These are phyloP conservation scores for Cuniculus paca DNA, from an alignment of 2,797 vertebrate species.

Conservation along the genomic window DNA sequence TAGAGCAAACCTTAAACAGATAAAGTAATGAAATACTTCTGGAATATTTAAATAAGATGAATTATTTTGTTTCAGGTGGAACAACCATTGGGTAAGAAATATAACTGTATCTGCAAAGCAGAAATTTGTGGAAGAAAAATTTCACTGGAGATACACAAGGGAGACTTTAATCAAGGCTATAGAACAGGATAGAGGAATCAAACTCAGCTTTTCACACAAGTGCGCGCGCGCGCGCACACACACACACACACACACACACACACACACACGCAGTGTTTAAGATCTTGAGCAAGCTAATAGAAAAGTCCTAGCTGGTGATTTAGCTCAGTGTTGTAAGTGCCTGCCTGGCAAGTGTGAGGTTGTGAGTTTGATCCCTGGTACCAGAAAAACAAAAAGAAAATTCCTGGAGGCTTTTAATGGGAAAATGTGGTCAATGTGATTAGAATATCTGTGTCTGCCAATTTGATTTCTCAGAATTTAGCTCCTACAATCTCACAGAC, in stretches of 20 bases:
- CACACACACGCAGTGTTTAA: background rate
- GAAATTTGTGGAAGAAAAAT: background rate
- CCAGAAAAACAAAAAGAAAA: too few species aligned
- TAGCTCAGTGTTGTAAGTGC: too few species aligned
- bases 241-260: background rate
- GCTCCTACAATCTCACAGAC: background rate
- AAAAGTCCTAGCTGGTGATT: too few species aligned
- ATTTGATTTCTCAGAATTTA: background rate
- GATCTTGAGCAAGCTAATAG: background rate
- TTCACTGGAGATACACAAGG: background rate
- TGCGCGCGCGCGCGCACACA: background rate
- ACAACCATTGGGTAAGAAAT: background rate
- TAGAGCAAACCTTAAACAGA: background rate
- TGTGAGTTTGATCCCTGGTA: too few species aligned
- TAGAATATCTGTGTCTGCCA: background rate
- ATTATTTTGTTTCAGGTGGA: background rate
- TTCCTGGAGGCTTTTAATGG: background rate
- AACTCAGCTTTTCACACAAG: background rate
- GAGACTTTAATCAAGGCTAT: background rate
- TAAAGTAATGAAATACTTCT: slow-evolving; percentile 11
- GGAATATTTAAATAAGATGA: slow-evolving; percentile 8
- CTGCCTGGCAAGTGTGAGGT: too few species aligned
- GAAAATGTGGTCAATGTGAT: background rate
- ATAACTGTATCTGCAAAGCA: slow-evolving; percentile 35
- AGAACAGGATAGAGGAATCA: background rate